phyloP scores from a whole-genome alignment of 2,888 invertebrate genomes.

The Patella depressa region DNA sequence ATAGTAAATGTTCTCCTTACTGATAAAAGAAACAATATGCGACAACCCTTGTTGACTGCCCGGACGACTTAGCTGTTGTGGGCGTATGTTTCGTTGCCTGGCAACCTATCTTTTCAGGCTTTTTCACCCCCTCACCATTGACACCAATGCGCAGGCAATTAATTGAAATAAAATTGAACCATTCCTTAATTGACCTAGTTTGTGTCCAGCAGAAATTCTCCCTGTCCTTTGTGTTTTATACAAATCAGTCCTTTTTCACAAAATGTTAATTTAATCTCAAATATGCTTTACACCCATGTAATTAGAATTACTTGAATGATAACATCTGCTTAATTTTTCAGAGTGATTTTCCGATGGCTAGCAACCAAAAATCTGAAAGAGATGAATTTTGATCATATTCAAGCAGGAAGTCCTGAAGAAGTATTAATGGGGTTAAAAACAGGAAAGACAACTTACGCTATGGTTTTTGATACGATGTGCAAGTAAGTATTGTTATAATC shows the following conservation, averaged over 20 bases:
- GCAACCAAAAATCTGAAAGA: slow-evolving; percentile 71
- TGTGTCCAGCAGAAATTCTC: background rate
- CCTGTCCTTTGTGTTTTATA: background rate
- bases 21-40: too few relatives aligned
- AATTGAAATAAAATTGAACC: too few relatives aligned
- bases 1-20: too few relatives aligned
- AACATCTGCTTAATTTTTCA: slow-evolving; percentile 37
- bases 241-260: too few relatives aligned
- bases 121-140: too few relatives aligned
- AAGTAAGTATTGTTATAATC: slow-evolving; percentile 55
- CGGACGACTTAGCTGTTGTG: too few relatives aligned
- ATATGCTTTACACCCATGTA: background rate
- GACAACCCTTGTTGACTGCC: too few relatives aligned
- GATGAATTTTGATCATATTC: slow-evolving; percentile 68
- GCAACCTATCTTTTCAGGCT: too few relatives aligned
- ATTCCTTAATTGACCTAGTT: background rate
- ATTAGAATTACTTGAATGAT: background rate
- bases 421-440: slow-evolving; percentile 70
- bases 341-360: slow-evolving; percentile 71
- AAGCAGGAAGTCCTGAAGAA: slow-evolving; percentile 69
- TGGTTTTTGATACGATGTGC: slow-evolving; percentile 71
- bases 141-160: too few relatives aligned
- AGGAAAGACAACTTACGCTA: slow-evolving; percentile 71
- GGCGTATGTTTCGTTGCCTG: too few relatives aligned
- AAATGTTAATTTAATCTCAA: too few relatives aligned